phyloP scores from a whole-genome alignment of 2,888 invertebrate genomes.

The Hirtodrosophila duncani region DNA sequence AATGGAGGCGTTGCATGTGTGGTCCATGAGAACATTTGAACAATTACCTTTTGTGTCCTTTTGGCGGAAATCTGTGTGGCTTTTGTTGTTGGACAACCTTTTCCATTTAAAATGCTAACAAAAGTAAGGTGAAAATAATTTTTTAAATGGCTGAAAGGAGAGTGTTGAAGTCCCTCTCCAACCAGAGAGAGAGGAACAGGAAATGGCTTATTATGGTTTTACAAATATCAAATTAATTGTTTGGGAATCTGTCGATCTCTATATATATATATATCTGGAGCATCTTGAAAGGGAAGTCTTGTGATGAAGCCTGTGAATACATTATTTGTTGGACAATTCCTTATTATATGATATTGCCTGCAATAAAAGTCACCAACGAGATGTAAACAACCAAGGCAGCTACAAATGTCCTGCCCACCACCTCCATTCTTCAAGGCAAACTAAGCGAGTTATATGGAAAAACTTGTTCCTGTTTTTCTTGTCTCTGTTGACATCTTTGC shows the following conservation, averaged over 20 bases:
- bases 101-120: constrained; percentile 22
- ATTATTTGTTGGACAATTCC: no score
- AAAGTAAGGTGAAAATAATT: constrained; percentile 31
- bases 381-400: no score
- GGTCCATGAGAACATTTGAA: constrained; percentile 46
- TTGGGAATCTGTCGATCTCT: neutral
- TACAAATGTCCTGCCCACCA: no score
- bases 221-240: constrained; percentile 17
- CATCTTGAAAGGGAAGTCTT: no score
- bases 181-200: constrained; percentile 1
- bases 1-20: constrained; percentile 27
- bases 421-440: no score
- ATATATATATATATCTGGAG: no score
- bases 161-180: constrained; percentile 2
- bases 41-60: constrained; percentile 38
- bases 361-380: no score
- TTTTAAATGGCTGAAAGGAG: constrained; percentile 7
- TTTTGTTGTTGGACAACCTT: constrained; percentile 35
- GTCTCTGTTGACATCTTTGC: no score
- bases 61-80: constrained; percentile 27
- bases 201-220: constrained; percentile 25
- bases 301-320: no score
- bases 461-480: no score
- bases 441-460: no score
- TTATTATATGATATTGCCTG: no score